phyloP scores from a whole-genome alignment of 2,797 vertebrate genomes.

The Lerista edwardsae region DNA sequence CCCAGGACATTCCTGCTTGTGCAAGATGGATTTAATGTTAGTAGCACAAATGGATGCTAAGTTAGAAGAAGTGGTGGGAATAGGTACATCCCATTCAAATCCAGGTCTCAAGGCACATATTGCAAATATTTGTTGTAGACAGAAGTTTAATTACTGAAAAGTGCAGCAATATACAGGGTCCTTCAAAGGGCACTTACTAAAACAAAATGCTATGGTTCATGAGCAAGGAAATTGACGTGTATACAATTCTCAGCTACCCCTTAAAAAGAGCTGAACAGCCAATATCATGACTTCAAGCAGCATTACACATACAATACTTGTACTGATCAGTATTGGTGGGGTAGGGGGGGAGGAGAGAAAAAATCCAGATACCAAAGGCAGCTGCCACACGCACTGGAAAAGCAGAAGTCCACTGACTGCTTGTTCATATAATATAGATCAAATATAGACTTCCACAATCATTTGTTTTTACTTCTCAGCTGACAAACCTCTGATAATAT shows the following conservation, averaged over 20 bases:
- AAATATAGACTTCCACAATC: neutral
- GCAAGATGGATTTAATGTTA: too few relatives aligned
- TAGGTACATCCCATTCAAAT: too few relatives aligned
- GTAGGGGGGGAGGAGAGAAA: neutral
- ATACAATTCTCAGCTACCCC: constrained; percentile 42
- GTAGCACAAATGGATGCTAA: too few relatives aligned
- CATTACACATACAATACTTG: constrained; percentile 15
- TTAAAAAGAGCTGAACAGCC: constrained; percentile 5
- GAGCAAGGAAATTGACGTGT: constrained; percentile 31
- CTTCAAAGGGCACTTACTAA: constrained; percentile 82
- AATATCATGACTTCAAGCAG: neutral
- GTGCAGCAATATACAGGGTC: constrained; percentile 85
- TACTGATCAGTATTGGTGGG: neutral
- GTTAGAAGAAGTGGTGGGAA: too few relatives aligned
- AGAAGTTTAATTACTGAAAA: constrained; percentile 77
- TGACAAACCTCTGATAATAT: neutral
- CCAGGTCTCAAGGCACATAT: neutral
- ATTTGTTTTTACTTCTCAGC: constrained; percentile 4
- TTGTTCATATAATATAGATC: neutral
- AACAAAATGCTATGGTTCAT: constrained; percentile 57
- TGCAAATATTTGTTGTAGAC: constrained; percentile 8
- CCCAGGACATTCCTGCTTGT: too few relatives aligned
- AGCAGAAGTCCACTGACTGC: neutral
- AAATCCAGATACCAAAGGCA: neutral
- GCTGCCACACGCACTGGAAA: neutral